Percentiles rank a stretch among this genome's conserved stretches.
phyloP scores from a whole-genome alignment of 2,113 vertebrate genomes.

The Todiramphus chloris region DNA sequence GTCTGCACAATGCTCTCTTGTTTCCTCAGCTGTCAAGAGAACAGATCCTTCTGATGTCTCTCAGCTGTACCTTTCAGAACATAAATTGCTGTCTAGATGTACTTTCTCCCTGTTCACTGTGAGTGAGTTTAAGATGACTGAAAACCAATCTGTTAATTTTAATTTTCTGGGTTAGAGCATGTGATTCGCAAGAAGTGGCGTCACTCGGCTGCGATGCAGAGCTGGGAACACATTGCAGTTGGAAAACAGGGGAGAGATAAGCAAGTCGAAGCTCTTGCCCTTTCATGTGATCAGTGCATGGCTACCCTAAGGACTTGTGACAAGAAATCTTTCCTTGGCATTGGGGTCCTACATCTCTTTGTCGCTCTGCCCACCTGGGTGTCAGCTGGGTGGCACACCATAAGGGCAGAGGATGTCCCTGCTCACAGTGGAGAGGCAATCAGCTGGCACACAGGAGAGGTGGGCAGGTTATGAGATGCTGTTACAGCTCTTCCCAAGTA shows the following conservation, averaged over 20 bases:
- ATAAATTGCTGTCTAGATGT: background rate
- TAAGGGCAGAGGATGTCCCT: background rate
- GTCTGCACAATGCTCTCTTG: background rate
- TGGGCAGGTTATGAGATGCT: background rate
- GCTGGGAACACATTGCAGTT: background rate
- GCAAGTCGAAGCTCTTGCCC: background rate
- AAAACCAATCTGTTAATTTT: background rate
- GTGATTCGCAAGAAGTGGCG: background rate
- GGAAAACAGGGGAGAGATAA: background rate
- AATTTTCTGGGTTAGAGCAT: background rate
- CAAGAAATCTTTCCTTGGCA: background rate
- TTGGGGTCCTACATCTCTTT: background rate
- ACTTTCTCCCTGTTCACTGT: background rate
- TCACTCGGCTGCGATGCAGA: background rate
- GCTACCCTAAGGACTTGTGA: fast-evolving
- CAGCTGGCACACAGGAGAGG: background rate
- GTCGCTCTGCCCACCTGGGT: background rate
- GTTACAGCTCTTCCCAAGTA: background rate
- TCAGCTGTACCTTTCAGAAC: background rate
- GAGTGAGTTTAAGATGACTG: background rate
- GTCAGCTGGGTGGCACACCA: background rate
- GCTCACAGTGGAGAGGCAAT: background rate
- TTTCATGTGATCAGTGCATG: background rate
- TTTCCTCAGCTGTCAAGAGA: background rate
- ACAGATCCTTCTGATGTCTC: background rate